phyloP scores from a whole-genome alignment of 2,888 invertebrate genomes.

The Elysia crispata region DNA sequence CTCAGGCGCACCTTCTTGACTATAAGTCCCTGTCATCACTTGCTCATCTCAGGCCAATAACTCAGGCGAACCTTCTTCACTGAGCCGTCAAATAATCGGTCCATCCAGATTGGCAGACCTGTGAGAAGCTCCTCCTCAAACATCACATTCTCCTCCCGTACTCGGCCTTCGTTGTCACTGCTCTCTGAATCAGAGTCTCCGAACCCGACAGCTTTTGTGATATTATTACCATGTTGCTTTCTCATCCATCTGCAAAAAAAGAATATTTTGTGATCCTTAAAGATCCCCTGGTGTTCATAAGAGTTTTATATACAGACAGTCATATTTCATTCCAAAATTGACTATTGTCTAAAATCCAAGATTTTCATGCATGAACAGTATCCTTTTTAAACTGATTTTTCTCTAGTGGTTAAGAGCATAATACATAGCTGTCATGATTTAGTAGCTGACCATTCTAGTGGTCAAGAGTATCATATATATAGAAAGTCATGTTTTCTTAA shows the following conservation, averaged over 20 bases:
- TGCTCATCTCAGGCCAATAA: constrained; percentile 88
- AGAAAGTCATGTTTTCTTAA: too few relatives aligned
- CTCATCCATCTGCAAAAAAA: constrained; percentile 47
- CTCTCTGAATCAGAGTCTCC: constrained; percentile 56
- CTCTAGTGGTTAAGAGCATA: too few relatives aligned
- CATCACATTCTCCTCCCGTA: constrained; percentile 54
- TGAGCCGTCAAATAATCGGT: constrained; percentile 96
- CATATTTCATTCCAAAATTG: too few relatives aligned
- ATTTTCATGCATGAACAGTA: too few relatives aligned
- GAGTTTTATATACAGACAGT: too few relatives aligned
- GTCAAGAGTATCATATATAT: too few relatives aligned
- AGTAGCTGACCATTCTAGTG: too few relatives aligned
- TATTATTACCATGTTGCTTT: constrained; percentile 54
- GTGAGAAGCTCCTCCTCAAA: constrained; percentile 79
- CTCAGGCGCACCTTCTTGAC: background rate
- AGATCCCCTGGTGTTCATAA: too few relatives aligned
- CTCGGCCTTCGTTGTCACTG: constrained; percentile 54
- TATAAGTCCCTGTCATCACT: constrained; percentile 13
- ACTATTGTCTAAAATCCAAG: too few relatives aligned
- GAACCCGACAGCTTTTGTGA: constrained; percentile 64
- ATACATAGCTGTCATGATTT: too few relatives aligned
- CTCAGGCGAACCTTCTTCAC: constrained; percentile 96
- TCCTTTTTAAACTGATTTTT: too few relatives aligned
- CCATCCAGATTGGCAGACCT: constrained; percentile 96
- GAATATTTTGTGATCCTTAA: too few relatives aligned